Base-by-base conservation (phyloP, 2,113 vertebrate species). In the Tiliqua scincoides region DNA sequence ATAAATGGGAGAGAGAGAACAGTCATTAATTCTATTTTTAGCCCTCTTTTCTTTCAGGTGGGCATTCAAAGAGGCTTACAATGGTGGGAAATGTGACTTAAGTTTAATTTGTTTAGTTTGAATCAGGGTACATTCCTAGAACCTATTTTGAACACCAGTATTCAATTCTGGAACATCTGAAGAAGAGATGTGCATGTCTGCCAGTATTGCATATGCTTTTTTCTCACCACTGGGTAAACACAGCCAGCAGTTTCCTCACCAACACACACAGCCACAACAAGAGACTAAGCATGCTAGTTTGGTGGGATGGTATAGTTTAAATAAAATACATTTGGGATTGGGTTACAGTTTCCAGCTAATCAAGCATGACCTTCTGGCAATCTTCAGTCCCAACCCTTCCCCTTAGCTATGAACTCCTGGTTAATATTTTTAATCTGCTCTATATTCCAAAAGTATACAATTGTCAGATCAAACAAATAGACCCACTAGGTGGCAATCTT, bases 401-500 rank as follows among this genome's bases (percentile, higher is more conserved):
- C 37, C 43, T 65, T n/a, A 40, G 32, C 48, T 25, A 52, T 65
- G 20, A 61, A 75, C 18, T n/a, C 23, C 12, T 40, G 35, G 37
- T 70, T 12, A 27, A 11, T 70, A 12, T 68, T 25, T 23, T 63
- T 25, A 21, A 72, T 35, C 15, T 23, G 65, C 35, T 9, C 9
- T 14, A 74, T 9, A 61, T 83, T 43, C 25, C 52, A 3, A 14
- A 40, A 17, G 10, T 30, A 43, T 59, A 4, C 65, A 79, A 32
- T 72, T 3, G 15, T 70, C 48, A 78, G 43, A 35, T 30, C 35
- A 68, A 77, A 8, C 17, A 37, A 12, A 18, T 27, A 79, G n/a
- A 1, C 59, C 84, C 79, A 27, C 79, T 78, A 86, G 79, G 65
- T 78, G 67, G 84, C 84, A 82, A 43, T 65, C 72, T 23, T 77